Base-by-base conservation (phyloP, 2,888 invertebrate species). In the Erannis defoliaria region DNA sequence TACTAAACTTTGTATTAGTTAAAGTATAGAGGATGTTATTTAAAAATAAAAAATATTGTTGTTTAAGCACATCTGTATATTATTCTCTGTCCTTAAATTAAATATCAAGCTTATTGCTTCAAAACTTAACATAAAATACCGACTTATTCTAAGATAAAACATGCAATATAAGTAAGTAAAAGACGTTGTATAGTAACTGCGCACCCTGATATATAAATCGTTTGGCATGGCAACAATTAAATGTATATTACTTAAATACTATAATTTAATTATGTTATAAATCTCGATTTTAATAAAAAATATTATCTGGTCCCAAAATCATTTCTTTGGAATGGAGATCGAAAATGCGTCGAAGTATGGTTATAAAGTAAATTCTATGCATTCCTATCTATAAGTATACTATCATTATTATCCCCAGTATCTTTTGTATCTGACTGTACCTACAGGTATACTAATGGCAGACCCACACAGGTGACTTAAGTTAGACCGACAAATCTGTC, bases 21-120 rank as follows among this genome's bases (percentile, higher is more conserved):
- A 43, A 26, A 16, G 3, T 1, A 26, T 45, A 26, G n/a, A 29
- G 38, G 26, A 29, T 26, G 26, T 18, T 49, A 37, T 46, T 45
- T n/a, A 14, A 64, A 66, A 66, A 81, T 88, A 81, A 75, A 81
- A 26, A 84, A 82, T 83, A 57, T 78, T 71, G 69, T 58, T 51
- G 68, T 72, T 68, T 88, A 89, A 89, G 89, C 89, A 88, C 85
- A 82, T 85, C 70, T 79, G 80, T 81, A 81, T 86, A 82, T 85
- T 81, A 75, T 75, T 76, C 75, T 71, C 68, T 75, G 77, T 76
- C 66, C 69, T 74, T 70, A 73, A 64, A 81, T 73, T 77, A 82
- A 82, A 80, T 77, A 79, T 74, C 65, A 68, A 74, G 76, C 81
- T 82, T 85, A 85, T 85, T 85, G 85, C 85, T 84, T 77, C 60